phyloP scores from a whole-genome alignment of 2,113 vertebrate species.

The Dryoscopus gambensis region DNA sequence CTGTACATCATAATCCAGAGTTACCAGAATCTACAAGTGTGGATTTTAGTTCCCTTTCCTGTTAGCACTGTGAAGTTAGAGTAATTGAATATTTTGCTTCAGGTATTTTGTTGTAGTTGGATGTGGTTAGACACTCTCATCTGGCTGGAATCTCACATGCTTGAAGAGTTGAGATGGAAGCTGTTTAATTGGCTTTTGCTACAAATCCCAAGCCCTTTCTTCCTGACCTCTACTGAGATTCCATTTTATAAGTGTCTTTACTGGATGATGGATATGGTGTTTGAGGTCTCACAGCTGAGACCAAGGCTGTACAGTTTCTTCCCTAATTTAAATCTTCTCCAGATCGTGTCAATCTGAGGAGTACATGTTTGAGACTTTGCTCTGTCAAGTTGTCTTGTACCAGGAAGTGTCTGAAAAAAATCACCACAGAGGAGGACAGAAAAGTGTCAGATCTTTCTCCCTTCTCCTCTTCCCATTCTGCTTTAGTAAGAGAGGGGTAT shows the following conservation, averaged over 20 bases:
- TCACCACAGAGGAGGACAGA: neutral
- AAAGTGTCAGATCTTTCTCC: neutral
- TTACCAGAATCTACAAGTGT: neutral
- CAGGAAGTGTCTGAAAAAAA: neutral
- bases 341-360: neutral
- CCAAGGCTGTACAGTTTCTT: neutral
- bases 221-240: neutral
- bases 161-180: neutral
- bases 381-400: neutral
- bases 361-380: neutral
- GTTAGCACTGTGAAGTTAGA: neutral
- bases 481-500: neutral
- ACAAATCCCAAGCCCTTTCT: neutral
- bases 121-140: neutral
- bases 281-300: neutral
- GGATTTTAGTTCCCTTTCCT: neutral
- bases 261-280: neutral
- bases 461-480: neutral
- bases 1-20: neutral
- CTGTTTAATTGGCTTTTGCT: neutral
- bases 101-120: neutral
- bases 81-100: neutral
- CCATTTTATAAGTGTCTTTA: neutral
- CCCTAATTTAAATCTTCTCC: neutral
- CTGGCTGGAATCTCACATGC: neutral